Evolutionary conservation across 2,797 vertebrate species (phyloP), one percentile per base, ranked within the genome.

Genomic region (Anableps anableps): DNA sequence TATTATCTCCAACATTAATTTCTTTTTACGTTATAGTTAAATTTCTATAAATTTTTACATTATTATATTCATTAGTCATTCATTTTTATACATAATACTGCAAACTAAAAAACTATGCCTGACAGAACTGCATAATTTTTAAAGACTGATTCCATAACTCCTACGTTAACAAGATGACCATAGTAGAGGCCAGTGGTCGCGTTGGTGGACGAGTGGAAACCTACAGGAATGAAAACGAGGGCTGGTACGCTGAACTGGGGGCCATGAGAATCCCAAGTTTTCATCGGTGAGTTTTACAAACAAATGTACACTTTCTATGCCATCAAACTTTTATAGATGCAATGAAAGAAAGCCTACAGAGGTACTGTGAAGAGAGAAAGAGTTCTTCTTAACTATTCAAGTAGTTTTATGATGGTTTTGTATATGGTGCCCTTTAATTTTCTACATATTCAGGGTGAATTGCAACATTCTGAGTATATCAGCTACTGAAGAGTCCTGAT

Each of bases 161-260:
- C 11, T 21, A 19, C 0, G 6, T 75, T 17, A 19, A 72, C 41
- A 19, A 83, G 82, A 78, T 84, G 5, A 77, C 75, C 62, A 19
- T 84, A 23, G 6, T 80, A 1, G 82, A 84, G 64, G 82, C 75
- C 17, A 84, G 78, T 21, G 62, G 75, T 17, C 78, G 78, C 0
- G 23, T 84, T 29, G 82, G 82, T 36, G 82, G 82, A 5, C 75
- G 83, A 16, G 78, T 81, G 62, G 78, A 80, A 29, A 84, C 82
- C 62, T 62, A 80, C 82, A 84, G 82, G 72, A 75, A 84, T 5
- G 8, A 78, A 1, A 36, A 26, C 0, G 64, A 78, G 17, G 79
- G 83, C 45, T 84, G 83, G 83, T 84, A 84, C 10, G 76, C 76
- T 21, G 83, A 84, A 13, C 64, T 84, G 10, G 83, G 79, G 1